Evolutionary conservation across 2,888 invertebrate genomes (phyloP).

Genomic region (Sinotaia quadrata): DNA sequence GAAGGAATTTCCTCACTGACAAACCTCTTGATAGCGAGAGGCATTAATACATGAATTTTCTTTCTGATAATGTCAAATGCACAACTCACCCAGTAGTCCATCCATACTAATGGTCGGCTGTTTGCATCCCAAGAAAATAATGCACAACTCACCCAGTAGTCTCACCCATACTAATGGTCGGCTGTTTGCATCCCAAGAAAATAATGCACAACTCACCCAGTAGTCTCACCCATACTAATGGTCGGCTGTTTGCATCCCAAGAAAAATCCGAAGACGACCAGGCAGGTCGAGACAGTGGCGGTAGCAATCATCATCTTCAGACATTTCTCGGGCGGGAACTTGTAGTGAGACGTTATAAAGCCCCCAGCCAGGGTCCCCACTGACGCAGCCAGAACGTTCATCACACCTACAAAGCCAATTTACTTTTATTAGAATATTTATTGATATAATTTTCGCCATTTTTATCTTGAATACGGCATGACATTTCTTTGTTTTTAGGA

Average conservation of each 20-base stretch:
- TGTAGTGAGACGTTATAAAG: constrained; percentile 45
- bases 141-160: too few relatives aligned
- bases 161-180: constrained; percentile 27
- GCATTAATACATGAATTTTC: too few relatives aligned
- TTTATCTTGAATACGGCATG: too few relatives aligned
- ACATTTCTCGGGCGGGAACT: constrained; percentile 47
- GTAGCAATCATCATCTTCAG: constrained; percentile 38
- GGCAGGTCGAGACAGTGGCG: constrained; percentile 13
- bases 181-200: constrained; percentile 53
- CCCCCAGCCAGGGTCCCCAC: constrained; percentile 53
- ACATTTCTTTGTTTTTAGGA: too few relatives aligned
- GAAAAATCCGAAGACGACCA: constrained; percentile 36
- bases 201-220: too few relatives aligned
- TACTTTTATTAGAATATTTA: too few relatives aligned
- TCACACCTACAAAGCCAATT: constrained; percentile 39
- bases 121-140: constrained; percentile 50
- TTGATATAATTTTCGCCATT: too few relatives aligned
- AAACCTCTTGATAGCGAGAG: too few relatives aligned
- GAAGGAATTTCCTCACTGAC: too few relatives aligned
- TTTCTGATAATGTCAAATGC: too few relatives aligned
- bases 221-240: constrained; percentile 20
- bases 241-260: constrained; percentile 50
- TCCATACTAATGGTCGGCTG: constrained; percentile 40
- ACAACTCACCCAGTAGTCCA: too few relatives aligned
- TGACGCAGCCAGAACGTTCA: constrained; percentile 45